Conservation (phyloP, 2,113 vertebrate species). For the Hippocampus guttulatus region DNA sequence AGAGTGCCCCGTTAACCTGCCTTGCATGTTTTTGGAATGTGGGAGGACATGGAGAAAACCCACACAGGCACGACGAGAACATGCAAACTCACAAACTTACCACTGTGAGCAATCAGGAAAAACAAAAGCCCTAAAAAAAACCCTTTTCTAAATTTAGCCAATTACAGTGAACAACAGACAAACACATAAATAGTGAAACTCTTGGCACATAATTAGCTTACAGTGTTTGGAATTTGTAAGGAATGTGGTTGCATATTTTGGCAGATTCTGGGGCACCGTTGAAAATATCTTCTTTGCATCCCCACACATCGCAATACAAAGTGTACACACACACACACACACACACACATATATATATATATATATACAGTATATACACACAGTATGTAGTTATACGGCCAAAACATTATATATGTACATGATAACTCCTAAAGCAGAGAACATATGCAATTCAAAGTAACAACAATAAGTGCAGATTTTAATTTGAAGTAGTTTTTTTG, state of each 20-base stretch:
- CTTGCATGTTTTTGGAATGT: no score
- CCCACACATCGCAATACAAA: no score
- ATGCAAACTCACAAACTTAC: conserved; percentile 14
- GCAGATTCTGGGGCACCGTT: conserved; percentile 27
- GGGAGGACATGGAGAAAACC: no score
- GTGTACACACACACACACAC: no score
- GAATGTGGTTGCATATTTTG: conserved; percentile 47
- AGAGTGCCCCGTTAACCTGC: no score
- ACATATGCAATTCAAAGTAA: no score
- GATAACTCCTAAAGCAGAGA: no score
- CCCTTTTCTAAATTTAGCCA: conserved; percentile 19
- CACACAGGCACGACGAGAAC: neutral
- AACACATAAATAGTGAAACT: conserved; percentile 30
- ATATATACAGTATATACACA: no score
- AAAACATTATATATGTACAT: no score
- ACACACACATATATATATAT: no score
- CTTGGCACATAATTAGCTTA: conserved; percentile 30
- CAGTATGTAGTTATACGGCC: no score
- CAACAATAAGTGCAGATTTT: no score
- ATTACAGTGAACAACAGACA: conserved; percentile 42
- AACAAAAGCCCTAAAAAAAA: neutral
- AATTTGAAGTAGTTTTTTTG: neutral
- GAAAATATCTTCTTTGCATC: neutral
- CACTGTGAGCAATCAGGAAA: conserved; percentile 37
- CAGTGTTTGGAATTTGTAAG: conserved; percentile 37